Evolutionary conservation across 2,888 invertebrate genomes (phyloP).

Genomic region (Eupithecia insigniata): DNA sequence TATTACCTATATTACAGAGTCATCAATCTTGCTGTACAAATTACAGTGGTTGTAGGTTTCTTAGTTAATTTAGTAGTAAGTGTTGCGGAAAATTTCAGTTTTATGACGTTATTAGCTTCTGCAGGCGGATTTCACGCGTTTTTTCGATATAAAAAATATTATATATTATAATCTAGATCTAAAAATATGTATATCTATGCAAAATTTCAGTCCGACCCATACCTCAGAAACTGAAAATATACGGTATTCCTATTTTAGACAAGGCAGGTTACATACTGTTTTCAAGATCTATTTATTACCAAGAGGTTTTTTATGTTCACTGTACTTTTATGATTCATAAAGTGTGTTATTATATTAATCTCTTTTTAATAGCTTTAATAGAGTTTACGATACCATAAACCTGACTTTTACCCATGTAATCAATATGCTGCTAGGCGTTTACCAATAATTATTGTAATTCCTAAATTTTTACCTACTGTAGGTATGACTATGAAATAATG

Average conservation of each 20-base stretch:
- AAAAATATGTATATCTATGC: no score
- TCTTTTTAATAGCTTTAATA: neutral
- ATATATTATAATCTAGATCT: no score
- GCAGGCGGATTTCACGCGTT: no score
- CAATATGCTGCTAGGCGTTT: neutral
- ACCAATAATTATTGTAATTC: neutral
- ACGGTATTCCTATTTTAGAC: neutral
- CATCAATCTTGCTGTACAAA: slow-evolving; percentile 50
- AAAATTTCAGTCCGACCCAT: no score
- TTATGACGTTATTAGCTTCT: neutral
- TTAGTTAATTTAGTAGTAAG: neutral
- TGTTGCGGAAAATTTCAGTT: neutral
- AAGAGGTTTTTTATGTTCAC: neutral
- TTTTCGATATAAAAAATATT: no score
- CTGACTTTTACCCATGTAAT: neutral
- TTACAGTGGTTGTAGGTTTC: slow-evolving; percentile 38
- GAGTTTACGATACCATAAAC: neutral
- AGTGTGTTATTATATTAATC: neutral
- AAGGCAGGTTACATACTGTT: no score
- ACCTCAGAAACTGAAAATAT: neutral
- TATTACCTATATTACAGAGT: neutral
- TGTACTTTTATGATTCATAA: neutral
- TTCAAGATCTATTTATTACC: neutral
- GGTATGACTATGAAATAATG: neutral
- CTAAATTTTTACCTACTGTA: neutral